Conservation (phyloP, 2,113 vertebrate species). For the Fulica atra region DNA sequence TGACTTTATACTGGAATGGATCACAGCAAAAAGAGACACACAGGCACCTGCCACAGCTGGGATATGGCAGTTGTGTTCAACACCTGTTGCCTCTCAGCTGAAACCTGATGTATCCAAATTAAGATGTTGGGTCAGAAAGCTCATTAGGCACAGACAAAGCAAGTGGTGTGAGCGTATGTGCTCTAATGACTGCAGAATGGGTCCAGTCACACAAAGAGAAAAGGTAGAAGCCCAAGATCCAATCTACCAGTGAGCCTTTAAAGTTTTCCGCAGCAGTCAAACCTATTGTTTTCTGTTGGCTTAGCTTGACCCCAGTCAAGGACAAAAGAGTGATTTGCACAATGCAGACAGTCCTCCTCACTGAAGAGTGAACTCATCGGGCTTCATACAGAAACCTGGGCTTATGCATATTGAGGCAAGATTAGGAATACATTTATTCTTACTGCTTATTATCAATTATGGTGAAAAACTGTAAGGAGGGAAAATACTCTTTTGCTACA, state of each 20-base stretch:
- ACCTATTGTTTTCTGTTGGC: not conserved
- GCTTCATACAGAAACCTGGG: not conserved
- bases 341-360: not conserved
- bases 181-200: not conserved
- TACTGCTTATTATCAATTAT: not conserved
- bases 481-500: not conserved
- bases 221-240: not conserved
- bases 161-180: not conserved
- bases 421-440: not conserved
- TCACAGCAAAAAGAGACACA: not conserved
- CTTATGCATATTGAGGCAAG: not conserved
- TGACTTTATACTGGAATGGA: not conserved
- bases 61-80: not conserved
- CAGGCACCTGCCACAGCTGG: not conserved
- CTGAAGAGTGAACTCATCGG: not conserved
- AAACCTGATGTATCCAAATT: not conserved
- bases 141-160: not conserved
- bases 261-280: not conserved
- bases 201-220: not conserved
- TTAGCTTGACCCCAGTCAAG: not conserved
- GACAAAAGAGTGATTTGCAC: not conserved
- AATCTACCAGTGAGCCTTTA: not conserved
- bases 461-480: not conserved
- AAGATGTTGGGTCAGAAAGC: not conserved
- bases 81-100: not conserved